These are phyloP conservation scores for Drosophila leontia DNA, from an alignment of 1,140 invertebrate species.

Conservation along the genomic window DNA sequence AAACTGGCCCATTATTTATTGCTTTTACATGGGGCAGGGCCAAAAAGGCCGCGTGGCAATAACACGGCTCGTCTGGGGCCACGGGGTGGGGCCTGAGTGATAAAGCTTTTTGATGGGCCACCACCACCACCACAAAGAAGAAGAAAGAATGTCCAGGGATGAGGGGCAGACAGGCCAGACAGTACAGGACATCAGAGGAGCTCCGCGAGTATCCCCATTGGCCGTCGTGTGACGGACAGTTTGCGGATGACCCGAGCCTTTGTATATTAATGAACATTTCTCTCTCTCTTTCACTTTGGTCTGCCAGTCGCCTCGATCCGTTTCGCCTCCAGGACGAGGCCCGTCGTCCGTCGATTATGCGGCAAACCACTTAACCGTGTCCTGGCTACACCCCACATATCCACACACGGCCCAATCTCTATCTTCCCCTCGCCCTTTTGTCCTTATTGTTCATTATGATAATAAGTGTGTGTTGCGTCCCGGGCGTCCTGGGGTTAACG, in stretches of 20 bases:
- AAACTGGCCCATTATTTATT: constrained; percentile 78
- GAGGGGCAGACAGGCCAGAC: constrained; percentile 20
- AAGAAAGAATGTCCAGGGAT: constrained; percentile 15
- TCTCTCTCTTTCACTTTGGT: not conserved
- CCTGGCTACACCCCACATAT: constrained; percentile 36
- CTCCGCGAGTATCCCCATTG: constrained; percentile 37
- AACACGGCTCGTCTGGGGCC: constrained; percentile 10
- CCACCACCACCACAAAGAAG: not conserved
- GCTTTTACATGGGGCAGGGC: constrained; percentile 73
- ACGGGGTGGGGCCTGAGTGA: constrained; percentile 20
- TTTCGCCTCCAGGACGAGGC: constrained; percentile 21
- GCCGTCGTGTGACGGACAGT: constrained; percentile 49
- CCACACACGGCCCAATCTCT: not conserved
- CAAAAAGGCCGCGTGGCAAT: constrained; percentile 47
- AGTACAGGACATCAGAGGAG: constrained; percentile 32
- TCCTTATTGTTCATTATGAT: constrained; percentile 71
- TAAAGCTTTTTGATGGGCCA: constrained; percentile 47
- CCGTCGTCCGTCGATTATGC: constrained; percentile 63
- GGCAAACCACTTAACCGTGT: constrained; percentile 67
- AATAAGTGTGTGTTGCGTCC: constrained; percentile 57
- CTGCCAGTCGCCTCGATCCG: constrained; percentile 24
- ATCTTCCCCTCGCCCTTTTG: not conserved
- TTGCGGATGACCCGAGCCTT: constrained; percentile 60
- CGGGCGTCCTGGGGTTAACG: constrained; percentile 63
- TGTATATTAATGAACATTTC: constrained; percentile 72